Percentiles rank a stretch among this genome's conserved stretches.
Evolutionary conservation across 1,140 invertebrate genomes (phyloP).

Genomic region (Nomia melanderi): DNA sequence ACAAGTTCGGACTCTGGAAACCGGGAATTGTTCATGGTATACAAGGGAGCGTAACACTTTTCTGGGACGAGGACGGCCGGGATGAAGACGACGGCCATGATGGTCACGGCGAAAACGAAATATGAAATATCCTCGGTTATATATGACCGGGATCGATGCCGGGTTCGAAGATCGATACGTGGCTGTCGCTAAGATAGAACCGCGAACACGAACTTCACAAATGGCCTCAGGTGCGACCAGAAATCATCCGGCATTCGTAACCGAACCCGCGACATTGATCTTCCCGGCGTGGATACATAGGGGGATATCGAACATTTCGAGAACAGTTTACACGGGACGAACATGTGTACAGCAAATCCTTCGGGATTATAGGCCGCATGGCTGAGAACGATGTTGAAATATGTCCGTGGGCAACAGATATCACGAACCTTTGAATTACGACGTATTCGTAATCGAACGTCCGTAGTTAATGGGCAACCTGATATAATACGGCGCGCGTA

Average conservation of each 20-base stretch:
- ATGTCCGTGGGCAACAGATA: slow-evolving; percentile 71
- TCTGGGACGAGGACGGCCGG: background rate
- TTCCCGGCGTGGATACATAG: slow-evolving; percentile 66
- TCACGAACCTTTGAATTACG: slow-evolving; percentile 73
- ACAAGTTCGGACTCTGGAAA: slow-evolving; percentile 10
- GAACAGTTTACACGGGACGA: slow-evolving; percentile 76
- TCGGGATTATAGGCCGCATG: slow-evolving; percentile 75
- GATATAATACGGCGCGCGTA: slow-evolving; percentile 43
- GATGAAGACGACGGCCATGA: too few species aligned
- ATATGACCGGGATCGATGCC: background rate
- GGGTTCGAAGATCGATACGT: slow-evolving; percentile 26
- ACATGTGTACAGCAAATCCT: slow-evolving; percentile 80
- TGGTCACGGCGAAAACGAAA: background rate
- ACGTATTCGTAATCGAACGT: slow-evolving; percentile 61
- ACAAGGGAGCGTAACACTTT: background rate
- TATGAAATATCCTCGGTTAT: slow-evolving; percentile 17
- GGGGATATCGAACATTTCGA: slow-evolving; percentile 75
- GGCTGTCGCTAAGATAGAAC: slow-evolving; percentile 32
- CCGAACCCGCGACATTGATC: slow-evolving; percentile 74
- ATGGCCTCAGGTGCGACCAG: slow-evolving; percentile 75
- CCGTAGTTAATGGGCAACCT: slow-evolving; percentile 39
- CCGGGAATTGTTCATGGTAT: background rate
- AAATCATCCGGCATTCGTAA: slow-evolving; percentile 74
- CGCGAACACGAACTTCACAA: slow-evolving; percentile 65
- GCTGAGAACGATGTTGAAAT: slow-evolving; percentile 75